Evolutionary conservation across 1,140 invertebrate genomes (phyloP), one percentile per base, ranked within the genome.

Genomic region (Subanguina moxae): DNA sequence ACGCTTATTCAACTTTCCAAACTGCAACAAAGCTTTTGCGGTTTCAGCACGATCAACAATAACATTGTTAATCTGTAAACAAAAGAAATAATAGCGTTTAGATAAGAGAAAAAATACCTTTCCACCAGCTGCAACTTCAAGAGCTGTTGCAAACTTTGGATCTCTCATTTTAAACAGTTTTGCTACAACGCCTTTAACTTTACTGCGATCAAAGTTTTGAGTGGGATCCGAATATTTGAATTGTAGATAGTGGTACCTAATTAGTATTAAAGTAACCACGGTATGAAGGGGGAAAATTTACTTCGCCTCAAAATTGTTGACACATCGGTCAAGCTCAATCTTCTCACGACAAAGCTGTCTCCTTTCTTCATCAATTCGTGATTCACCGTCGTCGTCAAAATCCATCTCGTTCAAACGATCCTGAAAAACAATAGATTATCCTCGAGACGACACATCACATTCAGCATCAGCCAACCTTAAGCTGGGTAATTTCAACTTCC

Each of bases 151-250:
- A 82, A 88, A 87, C 57, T 62, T 66, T n/a, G 85, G 83, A 83
- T 95, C 89, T 64, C 87, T 88, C 0, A 94, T 85, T 62, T 86
- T 86, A 23, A 97, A 88, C 43, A 94, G 84, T 67, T 89, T 86
- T 70, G 89, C 86, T 1, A 93, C 88, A 19, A 91, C 86, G 28
- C 94, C 94, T 76, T 88, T 87, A 0, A 97, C 90, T 68, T 87
- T 86, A 0, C 84, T 82, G 5, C 86, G 83, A 82, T 93, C 88
- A 83, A 96, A 96, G 84, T 83, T 82, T 13, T 48, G 63, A 32
- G 38, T 27, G 19, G 84, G 85, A 63, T 84, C 79, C 32, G 45
- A 21, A 67, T 73, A 86, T 1, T 85, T 78, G 76, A 86, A 85
- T 48, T 83, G 78, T 11, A 74, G 42, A 52, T 63, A 69, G 38